These are phyloP conservation scores for Pegoplata infirma DNA, from an alignment of 2,888 invertebrate genomes.

Conservation along the genomic window DNA sequence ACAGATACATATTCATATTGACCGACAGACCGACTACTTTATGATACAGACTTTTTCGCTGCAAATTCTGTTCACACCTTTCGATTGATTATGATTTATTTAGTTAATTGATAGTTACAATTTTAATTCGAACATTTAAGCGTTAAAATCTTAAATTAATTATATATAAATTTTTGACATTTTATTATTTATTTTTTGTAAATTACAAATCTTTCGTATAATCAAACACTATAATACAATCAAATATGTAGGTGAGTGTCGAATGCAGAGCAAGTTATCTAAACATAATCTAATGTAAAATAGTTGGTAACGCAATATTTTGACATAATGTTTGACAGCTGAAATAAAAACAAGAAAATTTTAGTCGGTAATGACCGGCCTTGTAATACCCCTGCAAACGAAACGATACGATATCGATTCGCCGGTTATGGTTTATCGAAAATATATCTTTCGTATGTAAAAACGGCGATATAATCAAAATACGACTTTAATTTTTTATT, in stretches of 20 bases:
- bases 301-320: constrained; percentile 21
- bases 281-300: background rate
- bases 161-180: constrained; percentile 30
- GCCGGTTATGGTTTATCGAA: no score
- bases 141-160: background rate
- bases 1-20: constrained; percentile 60
- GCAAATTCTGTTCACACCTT: constrained; percentile 51
- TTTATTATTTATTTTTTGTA: constrained; percentile 50
- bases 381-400: no score
- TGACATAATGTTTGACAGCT: constrained; percentile 3
- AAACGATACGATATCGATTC: no score
- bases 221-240: constrained; percentile 44
- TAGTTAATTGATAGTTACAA: background rate
- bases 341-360: no score
- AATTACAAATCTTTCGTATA: constrained; percentile 41
- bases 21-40: no score
- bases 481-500: no score
- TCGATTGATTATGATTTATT: constrained; percentile 16
- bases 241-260: constrained; percentile 15
- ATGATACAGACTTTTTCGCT: constrained; percentile 62
- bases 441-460: no score
- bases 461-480: no score
- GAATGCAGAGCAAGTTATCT: constrained; percentile 12
- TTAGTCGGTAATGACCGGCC: no score
- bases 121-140: background rate